Base-by-base conservation (phyloP, 2,113 vertebrate genomes). In the Clarias gariepinus region DNA sequence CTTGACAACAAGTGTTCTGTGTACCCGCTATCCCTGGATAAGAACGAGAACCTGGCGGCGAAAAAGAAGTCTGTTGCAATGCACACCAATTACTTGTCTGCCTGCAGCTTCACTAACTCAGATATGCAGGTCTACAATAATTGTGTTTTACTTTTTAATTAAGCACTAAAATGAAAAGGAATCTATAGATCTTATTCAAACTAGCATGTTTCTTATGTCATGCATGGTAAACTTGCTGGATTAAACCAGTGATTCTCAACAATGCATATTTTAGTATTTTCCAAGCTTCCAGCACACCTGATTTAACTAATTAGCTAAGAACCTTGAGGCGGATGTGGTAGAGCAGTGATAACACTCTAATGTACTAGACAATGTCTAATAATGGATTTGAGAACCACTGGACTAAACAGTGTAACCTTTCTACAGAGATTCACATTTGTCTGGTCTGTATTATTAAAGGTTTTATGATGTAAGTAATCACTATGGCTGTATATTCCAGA, bases 21-120 rank as follows among this genome's bases (percentile, higher is more conserved):
- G 90, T 99, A 99, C 85, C 98, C 98, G n/a, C 94, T 99, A 93
- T 98, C 98, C 21, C 95, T 99, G 92, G 98, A 99, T 92, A 99
- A 99, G 94, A 99, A 99, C 21, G 98, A 99, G 92, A 99, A 98
- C 90, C 95, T 99, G 94, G 98, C 98, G 15, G 97, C 98, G 11
- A 99, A 99, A 94, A 99, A 99, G 96, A 99, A 99, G 87, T 99
- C 98, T 0, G 98, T 99, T 53, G 98, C 98, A 60, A 99, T 99
- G 98, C 98, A 99, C 91, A 99, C 98, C 86, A 99, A 99, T 94
- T 99, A 99, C 92, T 92, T 99, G 91, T 99, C 98, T 0, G 98
- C 98, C 79, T 99, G 98, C 93, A 98, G 97, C 95, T 99, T 99
- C 94, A 99, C 98, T 88, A 99, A 99, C 95, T 99, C 98, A 0